Conservation (phyloP, 1,140 invertebrate genomes). For the Drosophila cardini region DNA sequence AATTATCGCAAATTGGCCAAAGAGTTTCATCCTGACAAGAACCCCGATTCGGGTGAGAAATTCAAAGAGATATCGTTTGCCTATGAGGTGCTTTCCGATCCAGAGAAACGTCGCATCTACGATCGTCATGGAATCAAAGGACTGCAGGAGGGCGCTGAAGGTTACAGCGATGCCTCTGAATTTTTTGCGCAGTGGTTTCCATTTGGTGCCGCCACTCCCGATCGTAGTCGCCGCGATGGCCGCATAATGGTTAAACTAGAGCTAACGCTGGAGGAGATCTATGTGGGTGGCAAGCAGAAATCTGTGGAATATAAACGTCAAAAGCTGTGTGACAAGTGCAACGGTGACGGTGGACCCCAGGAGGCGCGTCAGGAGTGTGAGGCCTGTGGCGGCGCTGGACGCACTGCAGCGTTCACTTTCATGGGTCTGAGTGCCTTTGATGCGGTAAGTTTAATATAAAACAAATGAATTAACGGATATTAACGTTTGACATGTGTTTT, state of each 20-base stretch:
- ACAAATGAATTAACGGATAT: not conserved
- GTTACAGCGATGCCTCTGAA: slow-evolving; percentile 86
- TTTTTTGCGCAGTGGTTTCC: slow-evolving; percentile 87
- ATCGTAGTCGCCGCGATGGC: slow-evolving; percentile 54
- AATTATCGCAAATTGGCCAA: slow-evolving; percentile 93
- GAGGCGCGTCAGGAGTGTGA: slow-evolving; percentile 76
- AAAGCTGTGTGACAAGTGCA: slow-evolving; percentile 93
- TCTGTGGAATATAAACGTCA: slow-evolving; percentile 93
- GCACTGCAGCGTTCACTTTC: slow-evolving; percentile 63
- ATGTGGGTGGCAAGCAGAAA: slow-evolving; percentile 92
- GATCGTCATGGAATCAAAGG: slow-evolving; percentile 92
- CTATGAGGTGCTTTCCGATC: slow-evolving; percentile 92
- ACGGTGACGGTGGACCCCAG: slow-evolving; percentile 93
- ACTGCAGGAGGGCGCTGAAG: slow-evolving; percentile 89
- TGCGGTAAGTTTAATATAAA: slow-evolving; percentile 44
- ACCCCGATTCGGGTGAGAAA: slow-evolving; percentile 91
- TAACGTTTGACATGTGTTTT: not conserved
- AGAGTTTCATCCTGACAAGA: slow-evolving; percentile 95
- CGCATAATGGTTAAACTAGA: slow-evolving; percentile 85
- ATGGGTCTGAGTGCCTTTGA: slow-evolving; percentile 71
- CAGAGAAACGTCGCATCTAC: slow-evolving; percentile 89
- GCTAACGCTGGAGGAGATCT: slow-evolving; percentile 95
- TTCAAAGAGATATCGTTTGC: slow-evolving; percentile 96
- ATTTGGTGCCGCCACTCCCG: slow-evolving; percentile 80
- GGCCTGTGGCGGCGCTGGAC: slow-evolving; percentile 62